Evolutionary conservation across 2,888 invertebrate species (phyloP), one percentile per base, ranked within the genome.

Genomic region (Dasypogon diadema): DNA sequence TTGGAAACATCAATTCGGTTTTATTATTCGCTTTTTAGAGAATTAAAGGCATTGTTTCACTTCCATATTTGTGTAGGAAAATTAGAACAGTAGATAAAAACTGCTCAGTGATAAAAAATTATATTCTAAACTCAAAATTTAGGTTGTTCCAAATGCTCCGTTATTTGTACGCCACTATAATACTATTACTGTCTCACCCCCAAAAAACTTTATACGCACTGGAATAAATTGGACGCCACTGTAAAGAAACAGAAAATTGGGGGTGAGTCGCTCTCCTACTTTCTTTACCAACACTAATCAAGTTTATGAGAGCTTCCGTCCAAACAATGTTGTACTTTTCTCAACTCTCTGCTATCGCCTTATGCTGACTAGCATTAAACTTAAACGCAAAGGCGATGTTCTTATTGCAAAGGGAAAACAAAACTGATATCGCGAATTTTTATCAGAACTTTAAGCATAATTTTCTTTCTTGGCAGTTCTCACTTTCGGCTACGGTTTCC

Each of bases 191-290:
- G n/a, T n/a, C n/a, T n/a, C n/a, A n/a, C n/a, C n/a, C n/a, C n/a
- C n/a, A n/a, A n/a, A n/a, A n/a, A n/a, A n/a, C n/a, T n/a, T n/a
- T n/a, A n/a, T n/a, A n/a, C n/a, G n/a, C 30, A 5, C 30, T 30
- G 14, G n/a, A 48, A 12, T 8, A 68, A 68, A 16, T 12, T 10
- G 48, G 24, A 48, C 65, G 65, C 65, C 65, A 68, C 65, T 68
- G 65, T 48, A 14, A 22, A 26, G 21, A 6, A 26, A 24, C 26
- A 34, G 46, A 12, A 21, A 46, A 26, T 48, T 68, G 65, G 65
- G 65, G 65, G 48, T 68, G 65, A 68, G 48, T 68, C 65, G 48
- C 65, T 68, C 34, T 68, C 65, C 26, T 12, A n/a, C 24, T 24
- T 46, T 24, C 8, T 10, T 18, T 24, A 68, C 65, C 48, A 24